Base-by-base conservation (phyloP, 2,888 invertebrate genomes). In the Drosophila tanythrix region DNA sequence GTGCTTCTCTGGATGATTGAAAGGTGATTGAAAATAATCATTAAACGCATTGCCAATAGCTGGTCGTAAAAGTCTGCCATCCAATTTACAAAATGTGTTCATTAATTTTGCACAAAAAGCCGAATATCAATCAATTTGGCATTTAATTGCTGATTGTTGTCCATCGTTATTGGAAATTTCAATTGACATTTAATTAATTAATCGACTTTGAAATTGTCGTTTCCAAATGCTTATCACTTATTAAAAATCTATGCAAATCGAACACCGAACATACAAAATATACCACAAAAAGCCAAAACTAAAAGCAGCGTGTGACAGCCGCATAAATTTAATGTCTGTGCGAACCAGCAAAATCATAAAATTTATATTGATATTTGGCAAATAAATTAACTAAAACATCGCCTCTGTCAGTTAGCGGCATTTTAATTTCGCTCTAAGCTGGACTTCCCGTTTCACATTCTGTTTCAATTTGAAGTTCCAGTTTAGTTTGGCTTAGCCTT, bases 171-270 rank as follows among this genome's bases (percentile, higher is more conserved):
- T 60, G 79, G 70, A 74, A 50, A 71, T 74, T 88, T 84, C 89
- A 88, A 88, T 89, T 88, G 88, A 53, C 86, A 83, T 89, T 83
- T 88, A 89, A 89, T 88, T 89, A 89, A 89, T 88, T 87, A 89
- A 88, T 86, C 74, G 90, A 83, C 90, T 86, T 79, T 82, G 81
- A 83, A 86, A 83, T 88, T 83, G 81, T 79, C 83, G 76, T 75
- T 82, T 72, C 73, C 68, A 77, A 77, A 67, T 75, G 76, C 77
- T 74, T 88, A 89, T 87, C 89, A 74, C 86, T 85, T 83, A 77
- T 89, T 78, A 83, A 89, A 83, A 74, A 87, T 89, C 89, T 86
- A 88, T 85, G 79, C 82, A 86, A 81, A 72, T 74, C 56, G 36
- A 65, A 68, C 65, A 63, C 59, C n/a, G n/a, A 38, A 56, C 36